These are phyloP conservation scores for Micrastur ruficollis DNA, from an alignment of 2,797 vertebrate species.

Conservation along the genomic window DNA sequence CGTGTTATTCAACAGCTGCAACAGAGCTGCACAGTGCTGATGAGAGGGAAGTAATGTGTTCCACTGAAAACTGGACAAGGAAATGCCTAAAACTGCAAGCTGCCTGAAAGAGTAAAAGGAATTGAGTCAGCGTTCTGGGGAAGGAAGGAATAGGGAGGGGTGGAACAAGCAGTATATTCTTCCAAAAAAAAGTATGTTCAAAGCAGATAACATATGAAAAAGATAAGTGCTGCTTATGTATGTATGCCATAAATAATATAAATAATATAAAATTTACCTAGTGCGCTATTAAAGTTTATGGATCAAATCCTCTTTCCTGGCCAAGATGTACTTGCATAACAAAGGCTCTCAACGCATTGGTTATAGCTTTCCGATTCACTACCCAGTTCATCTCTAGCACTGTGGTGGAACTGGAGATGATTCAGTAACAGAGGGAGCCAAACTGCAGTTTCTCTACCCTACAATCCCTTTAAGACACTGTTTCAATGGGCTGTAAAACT, in stretches of 20 bases:
- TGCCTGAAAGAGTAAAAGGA: constrained; percentile 35
- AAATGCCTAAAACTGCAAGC: constrained; percentile 42
- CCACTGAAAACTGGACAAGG: neutral
- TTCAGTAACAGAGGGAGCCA: neutral
- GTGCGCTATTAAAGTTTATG: constrained; percentile 3
- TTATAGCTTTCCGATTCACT: neutral
- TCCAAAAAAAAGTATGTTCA: neutral
- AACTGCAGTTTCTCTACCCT: neutral
- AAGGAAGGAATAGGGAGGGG: constrained; percentile 46
- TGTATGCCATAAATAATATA: constrained; percentile 8
- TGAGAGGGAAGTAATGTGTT: neutral
- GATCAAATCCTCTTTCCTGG: neutral
- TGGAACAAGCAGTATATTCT: neutral
- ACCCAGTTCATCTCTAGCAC: neutral
- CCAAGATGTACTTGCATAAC: neutral
- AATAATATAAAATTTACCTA: neutral
- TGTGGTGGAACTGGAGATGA: neutral
- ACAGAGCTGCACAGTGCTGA: neutral
- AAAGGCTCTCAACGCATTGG: neutral
- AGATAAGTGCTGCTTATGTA: neutral
- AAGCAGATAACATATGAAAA: neutral
- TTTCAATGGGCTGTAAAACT: neutral
- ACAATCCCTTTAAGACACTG: neutral
- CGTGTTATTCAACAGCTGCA: neutral
- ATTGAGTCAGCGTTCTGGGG: constrained; percentile 21